A percentile compares a stretch with the other conserved stretches of the same genome.
Evolutionary conservation across 2,888 invertebrate genomes (phyloP).

Genomic region (Xestia c-nigrum): DNA sequence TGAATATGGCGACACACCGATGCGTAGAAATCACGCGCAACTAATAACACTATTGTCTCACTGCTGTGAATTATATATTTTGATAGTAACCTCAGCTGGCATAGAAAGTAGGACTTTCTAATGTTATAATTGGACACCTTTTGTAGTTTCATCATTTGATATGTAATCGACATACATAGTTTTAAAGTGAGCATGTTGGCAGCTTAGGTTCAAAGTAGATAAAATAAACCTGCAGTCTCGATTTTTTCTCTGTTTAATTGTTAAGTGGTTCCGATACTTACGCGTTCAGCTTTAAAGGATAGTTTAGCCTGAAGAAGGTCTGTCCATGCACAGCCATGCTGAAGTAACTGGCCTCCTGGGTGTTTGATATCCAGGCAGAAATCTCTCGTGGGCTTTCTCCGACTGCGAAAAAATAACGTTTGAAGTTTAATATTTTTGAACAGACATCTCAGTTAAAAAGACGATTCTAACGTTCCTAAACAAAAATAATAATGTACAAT

Average conservation of each 20-base stretch:
- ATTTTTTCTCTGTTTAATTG: not conserved
- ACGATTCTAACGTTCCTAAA: not conserved
- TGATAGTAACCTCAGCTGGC: slow-evolving; percentile 13
- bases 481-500: not conserved
- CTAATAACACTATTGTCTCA: slow-evolving; percentile 43
- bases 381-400: slow-evolving; percentile 94
- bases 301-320: slow-evolving; percentile 93
- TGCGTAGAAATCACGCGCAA: slow-evolving; percentile 25
- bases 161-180: not conserved
- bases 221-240: not conserved
- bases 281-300: slow-evolving; percentile 87
- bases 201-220: not conserved
- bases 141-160: not conserved
- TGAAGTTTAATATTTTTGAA: not conserved
- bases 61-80: slow-evolving; percentile 32
- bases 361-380: slow-evolving; percentile 95
- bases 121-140: slow-evolving; percentile 4
- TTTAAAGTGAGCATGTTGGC: not conserved
- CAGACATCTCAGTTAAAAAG: not conserved
- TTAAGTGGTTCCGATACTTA: slow-evolving; percentile 72
- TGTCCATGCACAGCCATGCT: slow-evolving; percentile 95
- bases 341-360: slow-evolving; percentile 95
- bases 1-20: slow-evolving; percentile 45
- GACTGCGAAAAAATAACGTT: slow-evolving; percentile 87
- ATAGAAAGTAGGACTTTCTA: slow-evolving; percentile 18